A percentile compares a stretch with the other conserved stretches of the same genome.
phyloP scores from a whole-genome alignment of 2,113 vertebrate species.

The Sclerurus mexicanus region DNA sequence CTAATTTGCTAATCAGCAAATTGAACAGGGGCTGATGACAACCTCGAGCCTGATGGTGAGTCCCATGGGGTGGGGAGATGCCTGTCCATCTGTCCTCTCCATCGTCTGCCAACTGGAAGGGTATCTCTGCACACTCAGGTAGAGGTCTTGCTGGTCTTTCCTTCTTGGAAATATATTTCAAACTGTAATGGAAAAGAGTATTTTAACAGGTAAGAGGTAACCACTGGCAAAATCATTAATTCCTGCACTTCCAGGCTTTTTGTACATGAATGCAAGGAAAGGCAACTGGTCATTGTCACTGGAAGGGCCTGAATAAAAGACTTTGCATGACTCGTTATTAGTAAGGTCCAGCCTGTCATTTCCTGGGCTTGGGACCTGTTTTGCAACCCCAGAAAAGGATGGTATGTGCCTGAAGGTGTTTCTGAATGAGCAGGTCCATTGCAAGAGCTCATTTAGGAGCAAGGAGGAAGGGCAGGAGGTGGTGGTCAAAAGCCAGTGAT shows the following conservation, averaged over 20 bases:
- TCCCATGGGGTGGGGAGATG: rapidly evolving
- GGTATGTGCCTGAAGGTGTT: not conserved
- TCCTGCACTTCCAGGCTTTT: not conserved
- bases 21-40: not conserved
- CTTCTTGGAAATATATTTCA: not conserved
- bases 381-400: not conserved
- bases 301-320: not conserved
- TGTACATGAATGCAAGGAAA: not conserved
- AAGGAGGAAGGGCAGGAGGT: not conserved
- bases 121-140: not conserved
- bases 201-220: not conserved
- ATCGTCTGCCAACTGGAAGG: not conserved
- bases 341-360: not conserved
- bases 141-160: not conserved
- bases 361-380: not conserved
- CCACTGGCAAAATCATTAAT: not conserved
- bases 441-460: not conserved
- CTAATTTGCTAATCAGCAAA: not conserved
- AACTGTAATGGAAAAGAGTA: not conserved
- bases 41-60: rapidly evolving
- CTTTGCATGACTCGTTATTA: not conserved
- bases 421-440: not conserved
- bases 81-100: rapidly evolving
- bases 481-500: not conserved
- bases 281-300: rapidly evolving